Percentiles rank a stretch among this genome's conserved stretches.
Conservation (phyloP, 2,113 vertebrate species). For the Reinhardtius hippoglossoides region DNA sequence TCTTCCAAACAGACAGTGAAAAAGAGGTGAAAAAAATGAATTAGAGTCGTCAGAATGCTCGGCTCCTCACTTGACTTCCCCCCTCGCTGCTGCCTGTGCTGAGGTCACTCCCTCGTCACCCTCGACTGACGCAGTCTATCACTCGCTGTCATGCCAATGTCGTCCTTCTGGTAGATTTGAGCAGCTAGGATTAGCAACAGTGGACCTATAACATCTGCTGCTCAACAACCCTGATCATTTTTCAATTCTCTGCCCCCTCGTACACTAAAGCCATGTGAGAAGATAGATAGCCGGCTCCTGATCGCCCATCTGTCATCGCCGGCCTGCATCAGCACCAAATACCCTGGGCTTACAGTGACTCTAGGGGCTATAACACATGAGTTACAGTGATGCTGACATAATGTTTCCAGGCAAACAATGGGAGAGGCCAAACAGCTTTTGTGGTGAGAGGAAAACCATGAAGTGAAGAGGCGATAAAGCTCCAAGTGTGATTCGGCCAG, state of each 20-base stretch:
- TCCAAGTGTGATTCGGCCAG: slow-evolving; percentile 32
- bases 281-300: slow-evolving; percentile 25
- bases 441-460: slow-evolving; percentile 56
- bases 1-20: too few relatives aligned
- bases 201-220: slow-evolving; percentile 27
- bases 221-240: slow-evolving; percentile 33
- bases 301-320: slow-evolving; percentile 49
- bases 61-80: background rate
- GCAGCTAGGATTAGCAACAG: slow-evolving; percentile 39
- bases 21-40: too few relatives aligned
- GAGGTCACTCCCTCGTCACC: slow-evolving; percentile 5
- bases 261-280: slow-evolving; percentile 23
- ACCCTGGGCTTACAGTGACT: background rate
- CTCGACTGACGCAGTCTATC: slow-evolving; percentile 8
- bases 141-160: slow-evolving; percentile 7
- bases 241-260: slow-evolving; percentile 16
- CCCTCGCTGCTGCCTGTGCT: background rate
- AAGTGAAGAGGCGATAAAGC: slow-evolving; percentile 36
- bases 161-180: slow-evolving; percentile 10
- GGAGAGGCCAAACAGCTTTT: slow-evolving; percentile 32
- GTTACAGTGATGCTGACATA: slow-evolving; percentile 31
- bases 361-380: slow-evolving; percentile 12
- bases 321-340: slow-evolving; percentile 7
- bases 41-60: too few relatives aligned
- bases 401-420: slow-evolving; percentile 33